Conservation (phyloP, 2,113 vertebrate species). For the Apus apus region DNA sequence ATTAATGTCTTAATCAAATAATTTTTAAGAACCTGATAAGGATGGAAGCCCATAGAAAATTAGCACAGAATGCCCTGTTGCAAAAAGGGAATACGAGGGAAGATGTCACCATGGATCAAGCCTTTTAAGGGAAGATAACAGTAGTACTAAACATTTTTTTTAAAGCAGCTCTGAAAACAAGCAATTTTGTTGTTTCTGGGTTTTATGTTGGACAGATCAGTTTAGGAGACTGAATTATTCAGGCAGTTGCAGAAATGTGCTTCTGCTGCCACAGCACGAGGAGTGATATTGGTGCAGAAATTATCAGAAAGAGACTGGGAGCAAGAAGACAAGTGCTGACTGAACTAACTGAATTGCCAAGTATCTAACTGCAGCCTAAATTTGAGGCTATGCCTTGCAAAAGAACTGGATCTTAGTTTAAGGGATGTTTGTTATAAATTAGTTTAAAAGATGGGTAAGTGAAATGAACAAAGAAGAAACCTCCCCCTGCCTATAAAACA, state of each 20-base stretch:
- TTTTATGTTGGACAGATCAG: not conserved
- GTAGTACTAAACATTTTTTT: not conserved
- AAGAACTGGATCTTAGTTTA: not conserved
- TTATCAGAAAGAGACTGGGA: not conserved
- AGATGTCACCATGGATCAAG: not conserved
- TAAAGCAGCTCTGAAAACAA: not conserved
- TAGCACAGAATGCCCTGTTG: not conserved
- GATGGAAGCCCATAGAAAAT: not conserved
- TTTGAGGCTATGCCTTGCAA: not conserved
- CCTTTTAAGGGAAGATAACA: not conserved
- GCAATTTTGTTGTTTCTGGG: not conserved
- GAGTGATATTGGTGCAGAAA: rapidly evolving
- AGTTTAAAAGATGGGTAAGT: not conserved
- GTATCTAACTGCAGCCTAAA: not conserved
- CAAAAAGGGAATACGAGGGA: not conserved
- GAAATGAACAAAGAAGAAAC: not conserved
- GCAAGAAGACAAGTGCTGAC: not conserved
- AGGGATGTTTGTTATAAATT: not conserved
- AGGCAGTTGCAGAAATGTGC: not conserved
- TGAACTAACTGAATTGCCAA: not conserved
- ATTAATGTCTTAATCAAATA: not conserved
- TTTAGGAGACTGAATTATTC: not conserved
- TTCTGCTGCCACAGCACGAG: not conserved
- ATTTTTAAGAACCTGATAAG: not conserved
- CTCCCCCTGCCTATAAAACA: not conserved